Percentiles rank a stretch among this genome's conserved stretches.
Conservation (phyloP, 2,797 vertebrate genomes). For the Lophura swinhoii region DNA sequence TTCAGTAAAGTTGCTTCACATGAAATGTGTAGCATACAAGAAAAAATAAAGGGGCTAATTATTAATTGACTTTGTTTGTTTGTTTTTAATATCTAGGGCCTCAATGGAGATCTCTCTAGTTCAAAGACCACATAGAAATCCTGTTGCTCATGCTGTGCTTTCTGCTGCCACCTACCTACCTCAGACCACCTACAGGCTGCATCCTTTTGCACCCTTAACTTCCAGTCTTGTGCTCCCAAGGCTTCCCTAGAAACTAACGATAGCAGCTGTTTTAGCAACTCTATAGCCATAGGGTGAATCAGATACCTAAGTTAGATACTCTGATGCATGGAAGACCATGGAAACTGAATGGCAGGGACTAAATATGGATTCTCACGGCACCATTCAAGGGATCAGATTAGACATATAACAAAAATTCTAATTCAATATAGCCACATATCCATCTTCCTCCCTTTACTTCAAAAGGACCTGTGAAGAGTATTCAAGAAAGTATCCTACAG, state of each 20-base stretch:
- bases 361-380: not conserved
- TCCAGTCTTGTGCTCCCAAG: not conserved
- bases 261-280: not conserved
- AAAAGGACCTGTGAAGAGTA: not conserved
- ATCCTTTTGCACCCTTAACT: not conserved
- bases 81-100: not conserved
- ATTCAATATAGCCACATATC: not conserved
- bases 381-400: not conserved
- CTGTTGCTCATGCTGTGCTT: not conserved
- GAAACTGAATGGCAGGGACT: not conserved
- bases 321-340: not conserved
- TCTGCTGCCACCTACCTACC: not conserved
- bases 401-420: not conserved
- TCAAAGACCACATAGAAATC: not conserved
- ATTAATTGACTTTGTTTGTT: not conserved
- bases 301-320: not conserved
- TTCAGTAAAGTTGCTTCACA: not conserved
- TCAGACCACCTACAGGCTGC: not conserved
- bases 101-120: not conserved
- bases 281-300: not conserved
- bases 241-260: not conserved
- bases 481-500: not conserved
- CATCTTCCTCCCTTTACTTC: not conserved
- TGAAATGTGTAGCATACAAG: not conserved
- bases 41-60: not conserved